Evolutionary conservation across 2,888 invertebrate genomes (phyloP).

Genomic region (Halocaridina rubra): DNA sequence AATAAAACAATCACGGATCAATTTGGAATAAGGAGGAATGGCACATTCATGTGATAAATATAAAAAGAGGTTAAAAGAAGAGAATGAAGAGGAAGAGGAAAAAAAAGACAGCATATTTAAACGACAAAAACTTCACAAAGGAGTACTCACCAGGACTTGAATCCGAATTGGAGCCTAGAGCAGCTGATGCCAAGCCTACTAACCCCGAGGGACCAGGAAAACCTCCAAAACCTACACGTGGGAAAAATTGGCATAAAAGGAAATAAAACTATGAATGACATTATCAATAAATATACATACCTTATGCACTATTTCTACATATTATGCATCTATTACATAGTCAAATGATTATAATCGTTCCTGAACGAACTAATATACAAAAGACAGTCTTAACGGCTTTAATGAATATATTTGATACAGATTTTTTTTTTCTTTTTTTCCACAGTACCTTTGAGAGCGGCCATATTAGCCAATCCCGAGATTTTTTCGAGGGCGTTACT

Average conservation of each 20-base stretch:
- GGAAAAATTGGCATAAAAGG: neutral
- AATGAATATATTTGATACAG: too few relatives aligned
- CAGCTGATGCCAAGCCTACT: slow-evolving; percentile 52
- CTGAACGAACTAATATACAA: too few relatives aligned
- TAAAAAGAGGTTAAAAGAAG: slow-evolving; percentile 24
- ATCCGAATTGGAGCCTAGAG: slow-evolving; percentile 52
- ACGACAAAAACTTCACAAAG: too few relatives aligned
- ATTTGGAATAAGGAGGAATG: too few relatives aligned
- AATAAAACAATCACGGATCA: slow-evolving; percentile 35
- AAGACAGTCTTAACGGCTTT: too few relatives aligned
- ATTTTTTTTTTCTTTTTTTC: neutral
- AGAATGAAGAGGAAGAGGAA: slow-evolving; percentile 34
- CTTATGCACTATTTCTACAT: neutral
- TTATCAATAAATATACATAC: neutral
- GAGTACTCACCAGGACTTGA: slow-evolving; percentile 55
- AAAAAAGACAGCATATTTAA: slow-evolving; percentile 26
- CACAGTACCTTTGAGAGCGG: slow-evolving; percentile 56
- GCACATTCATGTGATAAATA: neutral
- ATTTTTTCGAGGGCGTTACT: slow-evolving; percentile 60
- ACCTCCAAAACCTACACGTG: slow-evolving; percentile 50
- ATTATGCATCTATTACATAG: too few relatives aligned
- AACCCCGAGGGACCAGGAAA: slow-evolving; percentile 62
- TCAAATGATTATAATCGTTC: too few relatives aligned
- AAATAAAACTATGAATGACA: neutral
- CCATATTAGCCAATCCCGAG: slow-evolving; percentile 63